These are phyloP conservation scores for Aleiodes sp. DNA, from an alignment of 1,140 invertebrate species.

Conservation along the genomic window DNA sequence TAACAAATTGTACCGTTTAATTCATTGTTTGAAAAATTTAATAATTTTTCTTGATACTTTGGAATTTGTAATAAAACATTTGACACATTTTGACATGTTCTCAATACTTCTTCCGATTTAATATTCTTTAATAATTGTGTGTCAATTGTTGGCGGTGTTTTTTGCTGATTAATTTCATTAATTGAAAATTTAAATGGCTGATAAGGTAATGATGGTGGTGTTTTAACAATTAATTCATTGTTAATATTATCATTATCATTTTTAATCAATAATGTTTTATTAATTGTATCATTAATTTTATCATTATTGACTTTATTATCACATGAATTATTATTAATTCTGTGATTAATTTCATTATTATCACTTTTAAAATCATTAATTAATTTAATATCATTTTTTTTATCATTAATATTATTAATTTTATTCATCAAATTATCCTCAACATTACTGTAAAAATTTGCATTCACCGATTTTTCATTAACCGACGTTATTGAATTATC, in stretches of 20 bases:
- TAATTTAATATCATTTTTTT: neutral
- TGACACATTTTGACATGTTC: conserved; percentile 60
- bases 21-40: conserved; percentile 56
- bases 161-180: conserved; percentile 46
- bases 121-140: conserved; percentile 55
- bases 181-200: conserved; percentile 50
- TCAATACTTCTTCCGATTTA: conserved; percentile 58
- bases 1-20: conserved; percentile 48
- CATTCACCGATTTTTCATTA: neutral
- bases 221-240: no score
- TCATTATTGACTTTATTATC: no score
- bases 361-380: neutral
- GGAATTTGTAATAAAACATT: conserved; percentile 61
- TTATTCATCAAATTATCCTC: conserved; percentile 2
- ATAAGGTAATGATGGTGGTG: no score
- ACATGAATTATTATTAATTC: neutral
- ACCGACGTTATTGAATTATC: neutral
- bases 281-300: no score
- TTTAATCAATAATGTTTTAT: conserved; percentile 27
- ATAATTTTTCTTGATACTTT: conserved; percentile 60
- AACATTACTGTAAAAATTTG: conserved; percentile 2
- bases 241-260: conserved; percentile 34
- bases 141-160: conserved; percentile 39
- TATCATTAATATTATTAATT: neutral
- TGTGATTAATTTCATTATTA: neutral